A percentile compares a stretch with the other conserved stretches of the same genome.
These are phyloP conservation scores for Mythimna pallens DNA, from an alignment of 2,888 invertebrate genomes.

Conservation along the genomic window DNA sequence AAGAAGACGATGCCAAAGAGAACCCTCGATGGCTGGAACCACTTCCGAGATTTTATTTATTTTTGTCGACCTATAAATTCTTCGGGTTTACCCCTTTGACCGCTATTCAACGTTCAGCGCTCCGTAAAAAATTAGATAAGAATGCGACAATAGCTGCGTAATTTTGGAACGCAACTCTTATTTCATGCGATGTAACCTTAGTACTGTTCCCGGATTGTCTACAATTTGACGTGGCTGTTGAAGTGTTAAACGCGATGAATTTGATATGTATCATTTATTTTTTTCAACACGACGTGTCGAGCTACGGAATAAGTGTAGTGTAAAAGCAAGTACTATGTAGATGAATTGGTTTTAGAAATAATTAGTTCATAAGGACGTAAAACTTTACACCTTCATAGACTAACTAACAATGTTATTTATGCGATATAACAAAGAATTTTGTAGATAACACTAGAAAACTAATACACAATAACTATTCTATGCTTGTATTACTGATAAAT, in stretches of 20 bases:
- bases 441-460: constrained; percentile 32
- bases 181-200: background rate
- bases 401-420: constrained; percentile 36
- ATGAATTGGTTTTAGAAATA: constrained; percentile 58
- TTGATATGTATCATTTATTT: constrained; percentile 66
- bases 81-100: constrained; percentile 65
- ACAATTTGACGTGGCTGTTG: constrained; percentile 42
- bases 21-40: constrained; percentile 62
- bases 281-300: constrained; percentile 61
- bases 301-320: constrained; percentile 62
- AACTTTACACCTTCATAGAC: constrained; percentile 48
- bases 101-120: constrained; percentile 48
- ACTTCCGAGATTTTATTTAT: constrained; percentile 68
- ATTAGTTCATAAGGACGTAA: constrained; percentile 58
- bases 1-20: constrained; percentile 71
- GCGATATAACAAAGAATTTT: constrained; percentile 22
- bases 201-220: constrained; percentile 4
- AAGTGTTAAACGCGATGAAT: constrained; percentile 60
- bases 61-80: constrained; percentile 71
- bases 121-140: constrained; percentile 18
- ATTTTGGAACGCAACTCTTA: constrained; percentile 18
- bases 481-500: constrained; percentile 37
- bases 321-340: constrained; percentile 62
- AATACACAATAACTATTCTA: constrained; percentile 46
- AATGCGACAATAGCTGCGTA: constrained; percentile 4